phyloP scores from a whole-genome alignment of 1,140 invertebrate genomes.

The Cephus cinctus region DNA sequence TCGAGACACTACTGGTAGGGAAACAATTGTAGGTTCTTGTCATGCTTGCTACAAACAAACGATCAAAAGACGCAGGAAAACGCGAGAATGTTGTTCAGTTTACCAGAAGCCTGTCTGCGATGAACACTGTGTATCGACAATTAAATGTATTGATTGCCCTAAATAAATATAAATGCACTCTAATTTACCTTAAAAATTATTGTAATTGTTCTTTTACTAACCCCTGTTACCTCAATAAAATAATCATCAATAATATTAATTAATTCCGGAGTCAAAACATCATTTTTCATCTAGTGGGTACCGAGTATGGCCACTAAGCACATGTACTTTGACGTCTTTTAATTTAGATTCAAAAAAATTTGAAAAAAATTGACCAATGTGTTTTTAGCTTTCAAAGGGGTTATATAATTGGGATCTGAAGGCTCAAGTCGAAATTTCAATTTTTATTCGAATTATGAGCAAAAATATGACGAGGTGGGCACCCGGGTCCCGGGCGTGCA shows the following conservation, averaged over 20 bases:
- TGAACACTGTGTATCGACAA: too few species aligned
- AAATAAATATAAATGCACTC: too few species aligned
- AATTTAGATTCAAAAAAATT: background rate
- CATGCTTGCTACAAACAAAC: slow-evolving; percentile 11
- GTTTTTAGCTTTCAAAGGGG: background rate
- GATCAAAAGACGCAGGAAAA: slow-evolving; percentile 14
- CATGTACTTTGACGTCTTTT: background rate
- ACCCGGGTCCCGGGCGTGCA: too few species aligned
- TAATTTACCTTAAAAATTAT: too few species aligned
- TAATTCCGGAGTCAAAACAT: background rate
- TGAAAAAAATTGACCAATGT: background rate
- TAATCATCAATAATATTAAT: background rate
- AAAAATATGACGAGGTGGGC: too few species aligned
- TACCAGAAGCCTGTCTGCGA: slow-evolving; percentile 16
- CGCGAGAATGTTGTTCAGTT: slow-evolving; percentile 12
- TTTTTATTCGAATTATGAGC: background rate
- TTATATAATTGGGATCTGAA: background rate
- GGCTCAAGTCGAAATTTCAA: background rate
- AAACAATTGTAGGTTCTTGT: slow-evolving; percentile 11
- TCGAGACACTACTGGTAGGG: slow-evolving; percentile 5
- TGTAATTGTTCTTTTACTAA: background rate
- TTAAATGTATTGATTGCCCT: too few species aligned
- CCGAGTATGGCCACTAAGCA: background rate
- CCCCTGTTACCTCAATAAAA: background rate
- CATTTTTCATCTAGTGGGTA: background rate